Evolutionary conservation across 1,140 invertebrate species (phyloP).

Genomic region (Streblospio benedicti): DNA sequence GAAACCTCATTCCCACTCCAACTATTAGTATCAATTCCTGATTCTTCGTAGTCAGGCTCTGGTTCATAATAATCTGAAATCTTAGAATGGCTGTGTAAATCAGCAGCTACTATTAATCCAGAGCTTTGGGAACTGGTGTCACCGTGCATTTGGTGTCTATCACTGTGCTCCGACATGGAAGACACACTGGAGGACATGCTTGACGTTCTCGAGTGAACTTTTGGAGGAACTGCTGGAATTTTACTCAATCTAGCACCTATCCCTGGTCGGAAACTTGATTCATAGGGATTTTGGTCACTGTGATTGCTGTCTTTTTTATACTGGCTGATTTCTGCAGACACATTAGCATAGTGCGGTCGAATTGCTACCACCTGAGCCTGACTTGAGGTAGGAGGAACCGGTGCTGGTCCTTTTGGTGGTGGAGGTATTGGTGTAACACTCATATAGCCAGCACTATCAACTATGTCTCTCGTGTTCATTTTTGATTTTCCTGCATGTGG

Average conservation of each 20-base stretch:
- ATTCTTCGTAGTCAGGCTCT: neutral
- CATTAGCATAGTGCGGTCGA: slow-evolving; percentile 27
- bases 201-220: neutral
- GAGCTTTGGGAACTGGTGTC: neutral
- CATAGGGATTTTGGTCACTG: slow-evolving; percentile 28
- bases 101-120: neutral
- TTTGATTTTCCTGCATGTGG: no score
- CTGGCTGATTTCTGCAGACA: slow-evolving; percentile 25
- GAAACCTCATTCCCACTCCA: neutral
- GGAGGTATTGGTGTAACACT: no score
- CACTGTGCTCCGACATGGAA: neutral
- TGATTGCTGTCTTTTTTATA: slow-evolving; percentile 13
- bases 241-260: slow-evolving; percentile 30
- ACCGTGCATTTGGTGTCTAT: neutral
- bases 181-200: neutral
- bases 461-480: no score
- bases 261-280: slow-evolving; percentile 42
- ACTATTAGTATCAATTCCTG: neutral
- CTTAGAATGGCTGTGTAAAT: neutral
- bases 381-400: slow-evolving; percentile 9
- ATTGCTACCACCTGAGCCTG: slow-evolving; percentile 20
- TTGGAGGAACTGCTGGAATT: slow-evolving; percentile 16
- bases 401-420: slow-evolving; percentile 14
- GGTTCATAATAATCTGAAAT: neutral
- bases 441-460: no score